A percentile compares a stretch with the other conserved stretches of the same genome.
phyloP scores from a whole-genome alignment of 2,888 invertebrate genomes.

The Pyrrhosoma nymphula region DNA sequence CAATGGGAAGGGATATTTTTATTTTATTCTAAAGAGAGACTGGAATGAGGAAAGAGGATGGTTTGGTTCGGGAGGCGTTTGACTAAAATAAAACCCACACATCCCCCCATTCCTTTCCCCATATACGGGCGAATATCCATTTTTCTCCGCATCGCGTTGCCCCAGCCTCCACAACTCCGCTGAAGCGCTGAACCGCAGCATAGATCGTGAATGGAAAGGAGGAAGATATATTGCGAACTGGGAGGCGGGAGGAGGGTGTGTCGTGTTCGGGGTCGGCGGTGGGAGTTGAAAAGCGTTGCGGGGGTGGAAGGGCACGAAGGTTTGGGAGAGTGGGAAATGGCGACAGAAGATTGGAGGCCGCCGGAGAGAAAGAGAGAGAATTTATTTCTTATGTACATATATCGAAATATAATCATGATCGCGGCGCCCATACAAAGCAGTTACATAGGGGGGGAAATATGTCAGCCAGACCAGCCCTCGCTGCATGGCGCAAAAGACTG shows the following conservation, averaged over 20 bases:
- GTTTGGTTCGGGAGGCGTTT: background rate
- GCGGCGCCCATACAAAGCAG: conserved; percentile 19
- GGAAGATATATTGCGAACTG: conserved; percentile 5
- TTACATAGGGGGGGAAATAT: background rate
- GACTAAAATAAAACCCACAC: conserved; percentile 1
- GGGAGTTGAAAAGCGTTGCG: no score
- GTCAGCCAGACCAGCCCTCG: background rate
- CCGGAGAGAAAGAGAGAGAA: background rate
- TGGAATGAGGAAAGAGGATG: background rate
- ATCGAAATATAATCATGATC: conserved; percentile 22
- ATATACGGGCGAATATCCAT: conserved; percentile 47
- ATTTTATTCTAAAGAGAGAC: no score
- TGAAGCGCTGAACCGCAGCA: conserved; percentile 17
- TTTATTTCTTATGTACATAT: conserved; percentile 15
- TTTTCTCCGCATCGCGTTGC: conserved; percentile 15
- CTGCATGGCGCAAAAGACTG: background rate
- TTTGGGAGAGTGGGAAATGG: background rate
- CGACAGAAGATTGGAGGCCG: conserved; percentile 15
- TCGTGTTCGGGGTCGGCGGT: background rate
- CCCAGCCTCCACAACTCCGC: background rate
- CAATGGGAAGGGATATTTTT: background rate
- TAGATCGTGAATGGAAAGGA: conserved; percentile 51
- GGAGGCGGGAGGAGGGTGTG: conserved; percentile 2
- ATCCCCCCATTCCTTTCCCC: background rate
- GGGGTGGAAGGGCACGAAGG: background rate